A percentile compares a stretch with the other conserved stretches of the same genome.
Evolutionary conservation across 2,797 vertebrate species (phyloP).

Genomic region (Molossus molossus): DNA sequence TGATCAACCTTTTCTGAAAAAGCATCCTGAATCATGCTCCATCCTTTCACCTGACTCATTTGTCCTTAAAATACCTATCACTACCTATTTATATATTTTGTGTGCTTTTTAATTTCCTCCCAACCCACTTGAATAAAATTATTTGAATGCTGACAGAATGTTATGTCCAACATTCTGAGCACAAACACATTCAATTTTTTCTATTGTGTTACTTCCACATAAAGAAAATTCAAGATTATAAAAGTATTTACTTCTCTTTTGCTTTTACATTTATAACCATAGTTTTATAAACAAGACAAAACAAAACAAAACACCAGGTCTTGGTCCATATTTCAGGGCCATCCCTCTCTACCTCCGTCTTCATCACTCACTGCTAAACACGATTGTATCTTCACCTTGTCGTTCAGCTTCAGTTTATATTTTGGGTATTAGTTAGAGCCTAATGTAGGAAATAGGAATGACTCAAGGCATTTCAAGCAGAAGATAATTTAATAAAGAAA

Average conservation of each 20-base stretch:
- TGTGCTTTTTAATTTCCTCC: not conserved
- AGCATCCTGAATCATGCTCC: not conserved
- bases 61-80: not conserved
- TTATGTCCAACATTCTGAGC: not conserved
- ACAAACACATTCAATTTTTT: not conserved
- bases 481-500: conserved; percentile 18
- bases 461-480: not conserved
- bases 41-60: not conserved
- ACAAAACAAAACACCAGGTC: not conserved
- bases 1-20: not conserved
- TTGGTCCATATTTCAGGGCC: not conserved
- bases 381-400: not conserved
- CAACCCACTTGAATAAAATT: not conserved
- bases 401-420: not conserved
- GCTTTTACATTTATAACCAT: not conserved
- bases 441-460: not conserved
- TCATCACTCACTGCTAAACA: not conserved
- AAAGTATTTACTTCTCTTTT: not conserved
- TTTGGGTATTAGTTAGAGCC: not conserved
- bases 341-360: not conserved
- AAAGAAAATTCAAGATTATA: not conserved
- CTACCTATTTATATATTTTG: not conserved
- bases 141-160: not conserved
- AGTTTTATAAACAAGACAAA: not conserved
- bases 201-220: not conserved